These are phyloP conservation scores for Cyclargus thomasi DNA, from an alignment of 1,140 invertebrate species.

Conservation along the genomic window DNA sequence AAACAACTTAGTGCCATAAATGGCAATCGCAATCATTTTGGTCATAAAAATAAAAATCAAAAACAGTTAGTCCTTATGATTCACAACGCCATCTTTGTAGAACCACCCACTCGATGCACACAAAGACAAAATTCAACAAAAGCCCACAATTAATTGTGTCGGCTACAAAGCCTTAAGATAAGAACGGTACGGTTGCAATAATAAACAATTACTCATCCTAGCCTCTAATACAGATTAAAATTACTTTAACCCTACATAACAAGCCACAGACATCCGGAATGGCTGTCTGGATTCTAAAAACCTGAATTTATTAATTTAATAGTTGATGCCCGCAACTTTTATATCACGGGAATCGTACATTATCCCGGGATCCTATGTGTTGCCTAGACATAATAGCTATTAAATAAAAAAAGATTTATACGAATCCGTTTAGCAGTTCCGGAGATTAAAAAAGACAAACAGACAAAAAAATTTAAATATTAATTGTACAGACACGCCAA, in stretches of 20 bases:
- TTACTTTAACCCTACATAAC: neutral
- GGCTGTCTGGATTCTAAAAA: too few species aligned
- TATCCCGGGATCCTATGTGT: too few species aligned
- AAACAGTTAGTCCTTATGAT: conserved; percentile 15
- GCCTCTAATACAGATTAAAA: neutral
- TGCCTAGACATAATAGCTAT: too few species aligned
- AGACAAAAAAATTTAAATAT: too few species aligned
- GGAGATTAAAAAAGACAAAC: too few species aligned
- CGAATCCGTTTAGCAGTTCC: too few species aligned
- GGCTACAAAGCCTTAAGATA: conserved; percentile 11
- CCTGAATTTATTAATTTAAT: too few species aligned
- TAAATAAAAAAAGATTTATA: too few species aligned
- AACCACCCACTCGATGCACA: conserved; percentile 26
- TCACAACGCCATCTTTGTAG: conserved; percentile 27
- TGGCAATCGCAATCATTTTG: neutral
- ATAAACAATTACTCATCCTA: neutral
- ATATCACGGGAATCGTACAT: too few species aligned
- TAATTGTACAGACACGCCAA: too few species aligned
- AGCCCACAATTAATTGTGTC: conserved; percentile 7
- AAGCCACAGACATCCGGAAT: too few species aligned
- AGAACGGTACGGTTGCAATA: conserved; percentile 1
- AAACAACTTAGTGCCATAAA: neutral
- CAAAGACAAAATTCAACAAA: conserved; percentile 21
- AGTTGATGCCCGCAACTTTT: too few species aligned
- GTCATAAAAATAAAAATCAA: conserved; percentile 10